Conservation (phyloP, 2,113 vertebrate genomes). For the Hystrix brachyura region DNA sequence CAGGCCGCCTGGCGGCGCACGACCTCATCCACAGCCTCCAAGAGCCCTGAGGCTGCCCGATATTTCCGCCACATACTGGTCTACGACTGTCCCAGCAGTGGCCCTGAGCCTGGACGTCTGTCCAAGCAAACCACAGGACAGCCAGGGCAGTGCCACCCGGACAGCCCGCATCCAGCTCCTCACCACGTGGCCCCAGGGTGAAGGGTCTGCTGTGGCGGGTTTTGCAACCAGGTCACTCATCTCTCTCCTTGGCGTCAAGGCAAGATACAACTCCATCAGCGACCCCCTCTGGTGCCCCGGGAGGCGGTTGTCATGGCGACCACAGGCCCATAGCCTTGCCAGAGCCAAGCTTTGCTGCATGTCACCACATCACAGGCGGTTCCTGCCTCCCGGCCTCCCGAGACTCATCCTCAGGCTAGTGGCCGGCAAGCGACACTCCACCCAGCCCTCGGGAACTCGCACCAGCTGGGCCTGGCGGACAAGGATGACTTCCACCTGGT, state of each 20-base stretch:
- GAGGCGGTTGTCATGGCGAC: not conserved
- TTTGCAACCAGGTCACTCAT: not conserved
- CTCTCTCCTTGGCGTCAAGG: not conserved
- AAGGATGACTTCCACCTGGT: not conserved
- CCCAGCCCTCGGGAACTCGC: not conserved
- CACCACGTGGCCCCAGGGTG: fast-evolving
- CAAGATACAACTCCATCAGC: not conserved
- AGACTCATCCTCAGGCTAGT: not conserved
- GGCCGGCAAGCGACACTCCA: not conserved
- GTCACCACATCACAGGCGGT: not conserved
- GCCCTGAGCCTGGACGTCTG: not conserved
- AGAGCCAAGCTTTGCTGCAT: not conserved
- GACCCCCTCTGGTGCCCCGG: fast-evolving
- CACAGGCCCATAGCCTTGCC: not conserved
- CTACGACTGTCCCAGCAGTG: not conserved
- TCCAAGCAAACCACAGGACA: not conserved
- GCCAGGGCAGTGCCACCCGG: fast-evolving
- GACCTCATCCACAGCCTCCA: not conserved
- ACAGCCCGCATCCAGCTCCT: not conserved
- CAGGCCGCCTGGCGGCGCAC: not conserved
- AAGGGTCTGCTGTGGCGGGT: fast-evolving
- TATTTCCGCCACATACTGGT: not conserved
- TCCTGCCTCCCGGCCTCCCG: not conserved
- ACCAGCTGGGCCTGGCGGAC: too few species aligned
- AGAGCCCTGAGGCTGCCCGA: fast-evolving